Base-by-base conservation (phyloP, 2,113 vertebrate genomes). In the Neofelis nebulosa region DNA sequence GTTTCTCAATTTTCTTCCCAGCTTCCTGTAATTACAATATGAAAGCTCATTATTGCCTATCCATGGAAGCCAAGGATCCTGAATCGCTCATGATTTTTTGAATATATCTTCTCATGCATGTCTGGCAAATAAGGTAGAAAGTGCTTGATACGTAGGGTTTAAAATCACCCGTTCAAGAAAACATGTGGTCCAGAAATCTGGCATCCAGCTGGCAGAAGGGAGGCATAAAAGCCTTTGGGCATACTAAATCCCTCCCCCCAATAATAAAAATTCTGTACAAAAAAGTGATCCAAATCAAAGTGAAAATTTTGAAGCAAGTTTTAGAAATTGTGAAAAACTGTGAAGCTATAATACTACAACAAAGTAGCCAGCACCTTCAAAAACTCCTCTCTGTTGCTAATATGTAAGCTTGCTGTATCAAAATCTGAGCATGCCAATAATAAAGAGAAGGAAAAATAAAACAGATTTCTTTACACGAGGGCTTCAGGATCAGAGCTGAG, bases 71-170 rank as follows among this genome's bases (percentile, higher is more conserved):
- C 88, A 96, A 90, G 66, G 6, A 95, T 96, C 55, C 29, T 81
- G 73, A 98, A 97, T 97, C 90, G 91, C 63, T 97, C 97, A 63
- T 82, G 95, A 1, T 73, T 98, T 98, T 69, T 74, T 85, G 48
- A 78, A 78, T 57, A 88, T 69, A 45, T 89, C 93, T 90, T 95
- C 61, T 0, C 0, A 85, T 61, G 2, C 69, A 95, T 0, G 3
- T 52, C 95, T 94, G 94, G 90, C 76, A 96, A 97, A 68, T 89
- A 97, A 73, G 41, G 95, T 86, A 97, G 81, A 98, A 96, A 96
- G 50, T 29, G 68, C 38, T 83, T 89, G 52, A 96, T 86, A 96
- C 48, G 13, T 14, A 76, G 65, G n/a, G 29, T 52, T 96, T 95
- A 88, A 95, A 96, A 76, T 81, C 73, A 76, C 36, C n/a, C 71